Conservation (phyloP, 2,113 vertebrate genomes). For the Stictonetta naevosa region DNA sequence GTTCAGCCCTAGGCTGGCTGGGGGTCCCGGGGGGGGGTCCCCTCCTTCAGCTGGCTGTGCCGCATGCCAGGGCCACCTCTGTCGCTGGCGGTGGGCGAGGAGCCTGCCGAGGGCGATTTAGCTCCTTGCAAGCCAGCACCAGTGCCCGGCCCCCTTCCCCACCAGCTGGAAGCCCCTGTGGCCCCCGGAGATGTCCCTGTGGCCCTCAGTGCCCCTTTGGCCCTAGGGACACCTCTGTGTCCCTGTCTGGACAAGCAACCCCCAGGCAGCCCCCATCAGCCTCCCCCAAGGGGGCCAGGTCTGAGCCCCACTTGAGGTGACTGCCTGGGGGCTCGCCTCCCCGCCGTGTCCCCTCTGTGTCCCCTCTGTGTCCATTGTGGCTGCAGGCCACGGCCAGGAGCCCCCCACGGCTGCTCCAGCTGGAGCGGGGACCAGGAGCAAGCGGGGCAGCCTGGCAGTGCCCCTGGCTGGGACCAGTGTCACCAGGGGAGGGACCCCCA, state of each 20-base stretch:
- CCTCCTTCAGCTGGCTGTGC: neutral
- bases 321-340: accelerated
- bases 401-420: neutral
- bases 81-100: neutral
- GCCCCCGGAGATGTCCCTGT: neutral
- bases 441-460: neutral
- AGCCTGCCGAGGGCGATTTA: neutral
- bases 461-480: neutral
- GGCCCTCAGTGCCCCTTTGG: neutral
- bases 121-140: neutral
- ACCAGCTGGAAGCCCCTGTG: neutral
- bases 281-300: neutral
- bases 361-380: neutral
- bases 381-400: neutral
- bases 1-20: too few species aligned
- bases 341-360: neutral
- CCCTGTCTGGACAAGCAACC: neutral
- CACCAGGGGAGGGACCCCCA: neutral
- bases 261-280: neutral
- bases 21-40: neutral
- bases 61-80: neutral
- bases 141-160: neutral
- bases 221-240: neutral
- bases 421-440: accelerated
- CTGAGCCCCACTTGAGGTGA: neutral